A percentile compares a stretch with the other conserved stretches of the same genome.
Evolutionary conservation across 2,113 vertebrate species (phyloP).

Genomic region (Sterrhoptilus dennistouni): DNA sequence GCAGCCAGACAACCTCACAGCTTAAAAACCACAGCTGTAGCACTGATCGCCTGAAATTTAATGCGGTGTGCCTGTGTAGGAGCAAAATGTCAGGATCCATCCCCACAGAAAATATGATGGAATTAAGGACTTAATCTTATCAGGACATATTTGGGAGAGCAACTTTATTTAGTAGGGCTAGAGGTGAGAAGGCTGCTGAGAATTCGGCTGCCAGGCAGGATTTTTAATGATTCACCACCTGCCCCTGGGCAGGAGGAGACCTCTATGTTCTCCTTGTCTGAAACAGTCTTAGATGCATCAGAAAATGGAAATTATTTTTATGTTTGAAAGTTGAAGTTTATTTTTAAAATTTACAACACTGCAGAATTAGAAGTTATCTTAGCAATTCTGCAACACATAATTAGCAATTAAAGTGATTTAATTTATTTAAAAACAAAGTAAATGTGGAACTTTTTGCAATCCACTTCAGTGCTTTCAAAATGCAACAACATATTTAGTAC

Average conservation of each 20-base stretch:
- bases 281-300: background rate
- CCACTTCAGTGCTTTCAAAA: slow-evolving; percentile 19
- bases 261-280: background rate
- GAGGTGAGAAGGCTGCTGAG: background rate
- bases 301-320: background rate
- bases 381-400: slow-evolving; percentile 11
- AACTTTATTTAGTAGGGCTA: background rate
- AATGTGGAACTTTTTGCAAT: slow-evolving; percentile 47
- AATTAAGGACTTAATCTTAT: background rate
- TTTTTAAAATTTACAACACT: background rate
- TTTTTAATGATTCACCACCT: background rate
- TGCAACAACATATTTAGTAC: slow-evolving; percentile 1
- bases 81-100: background rate
- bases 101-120: background rate
- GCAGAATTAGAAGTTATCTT: slow-evolving; percentile 19
- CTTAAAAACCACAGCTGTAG: background rate
- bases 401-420: slow-evolving; percentile 31
- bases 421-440: slow-evolving; percentile 44
- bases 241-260: background rate
- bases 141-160: background rate
- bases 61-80: background rate
- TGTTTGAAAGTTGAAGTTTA: background rate
- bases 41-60: background rate
- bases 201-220: background rate
- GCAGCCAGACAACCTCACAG: background rate